Base-by-base conservation (phyloP, 2,888 invertebrate genomes). In the Ethmia dodecea region DNA sequence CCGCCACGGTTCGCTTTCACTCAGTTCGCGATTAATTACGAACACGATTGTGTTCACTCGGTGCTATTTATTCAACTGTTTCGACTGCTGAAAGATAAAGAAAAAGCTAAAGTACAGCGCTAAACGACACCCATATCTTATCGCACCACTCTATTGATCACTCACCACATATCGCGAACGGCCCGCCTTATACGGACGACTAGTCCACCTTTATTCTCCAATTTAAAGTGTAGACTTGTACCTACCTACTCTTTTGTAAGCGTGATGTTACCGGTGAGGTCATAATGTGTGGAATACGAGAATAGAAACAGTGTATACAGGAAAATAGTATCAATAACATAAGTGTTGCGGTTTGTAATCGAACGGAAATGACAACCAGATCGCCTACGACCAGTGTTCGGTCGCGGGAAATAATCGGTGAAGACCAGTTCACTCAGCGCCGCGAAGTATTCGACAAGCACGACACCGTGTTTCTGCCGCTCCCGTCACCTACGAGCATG, bases 311-410 rank as follows among this genome's bases (percentile, higher is more conserved):
- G 72, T 76, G 79, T 75, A 76, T 75, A 73, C 78, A 78, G 81
- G 83, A 83, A 86, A 83, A 81, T 75, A 78, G 72, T 74, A 73
- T 78, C 72, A 79, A 80, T 78, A 75, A 77, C 74, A 77, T 73
- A 59, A 80, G 80, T 80, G 80, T 72, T 80, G 83, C 76, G 81
- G 84, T 83, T 77, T 81, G 70, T 80, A 73, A 83, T 81, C 76
- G 78, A 72, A 72, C 79, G 79, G 77, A 79, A 79, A 86, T 84
- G 84, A 62, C 69, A 60, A 71, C 77, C 49, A 81, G 72, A 79
- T 84, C 86, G 68, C 84, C 84, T 59, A 84, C 84, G 50, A 66
- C 67, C 48, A 79, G 81, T 62, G 73, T 86, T 53, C 80, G 70
- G 76, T 74, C 77, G 68, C 80, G 84, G 43, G 86, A 86, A 74